Evolutionary conservation across 2,888 invertebrate genomes (phyloP), one percentile per base, ranked within the genome.

Genomic region (Dryobota labecula): DNA sequence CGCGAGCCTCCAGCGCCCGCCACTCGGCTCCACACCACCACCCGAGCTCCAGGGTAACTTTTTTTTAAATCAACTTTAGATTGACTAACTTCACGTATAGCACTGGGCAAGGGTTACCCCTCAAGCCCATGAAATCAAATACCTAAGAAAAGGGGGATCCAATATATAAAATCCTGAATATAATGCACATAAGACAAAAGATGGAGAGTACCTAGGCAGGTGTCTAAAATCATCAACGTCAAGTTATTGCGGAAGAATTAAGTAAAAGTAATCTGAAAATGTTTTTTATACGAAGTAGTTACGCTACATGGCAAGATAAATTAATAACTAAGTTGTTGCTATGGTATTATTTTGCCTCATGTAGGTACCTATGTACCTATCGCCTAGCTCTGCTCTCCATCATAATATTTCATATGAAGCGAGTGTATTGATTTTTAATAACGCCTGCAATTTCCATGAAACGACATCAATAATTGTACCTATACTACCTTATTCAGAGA

Each of bases 351-450:
- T 53, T 9, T 30, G 15, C 33, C 24, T 30, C 30, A 47, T 54
- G 13, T 53, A 33, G 6, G 30, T 30, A 41, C 13, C 7, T 58
- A n/a, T n/a, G n/a, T n/a, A 43, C 20, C 30, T 36, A 43, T 49
- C 15, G n/a, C 11, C 15, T 24, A 30, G 33, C 58, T 41, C 38
- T 27, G 24, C 49, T 68, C 27, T 64, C 47, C 30, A 47, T 43
- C 30, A 69, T 36, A 60, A 71, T 64, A 62, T 70, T 61, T 68
- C 63, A 62, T 81, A 70, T 20, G 33, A 64, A 54, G 27, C 49
- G 51, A 61, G 27, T 45, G 63, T 84, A 87, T 87, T 83, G 87
- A 88, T 85, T 87, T 85, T 85, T 80, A 86, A 86, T 86, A 82
- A 77, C 68, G 77, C 63, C 76, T 83, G 82, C 71, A 82, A 81